Percentiles rank a stretch among this genome's conserved stretches.
Conservation (phyloP, 1,140 invertebrate genomes). For the Diploscapter pachys region DNA sequence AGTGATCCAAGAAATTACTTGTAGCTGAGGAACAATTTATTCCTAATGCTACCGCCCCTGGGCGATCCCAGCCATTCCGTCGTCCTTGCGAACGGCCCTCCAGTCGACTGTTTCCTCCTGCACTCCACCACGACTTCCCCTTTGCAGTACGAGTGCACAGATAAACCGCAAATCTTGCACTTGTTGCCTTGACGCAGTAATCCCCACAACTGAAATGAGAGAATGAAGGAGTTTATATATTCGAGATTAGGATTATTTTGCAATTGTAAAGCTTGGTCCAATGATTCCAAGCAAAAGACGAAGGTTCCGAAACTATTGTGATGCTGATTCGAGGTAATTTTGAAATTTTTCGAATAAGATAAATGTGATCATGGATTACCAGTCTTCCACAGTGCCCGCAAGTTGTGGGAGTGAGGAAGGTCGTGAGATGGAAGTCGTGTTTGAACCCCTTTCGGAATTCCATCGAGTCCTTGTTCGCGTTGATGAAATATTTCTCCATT, state of each 20-base stretch:
- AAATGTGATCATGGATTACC: constrained; percentile 51
- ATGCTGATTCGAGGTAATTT: too few relatives aligned
- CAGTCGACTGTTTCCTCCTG: constrained; percentile 16
- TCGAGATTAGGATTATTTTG: constrained; percentile 5
- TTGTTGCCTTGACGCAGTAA: constrained; percentile 68
- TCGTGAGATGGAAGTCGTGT: constrained; percentile 68
- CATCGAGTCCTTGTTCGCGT: constrained; percentile 63
- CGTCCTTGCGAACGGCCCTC: constrained; percentile 3
- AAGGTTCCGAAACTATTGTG: too few relatives aligned
- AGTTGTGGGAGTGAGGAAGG: constrained; percentile 67
- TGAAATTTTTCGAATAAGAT: too few relatives aligned
- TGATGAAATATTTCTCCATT: constrained; percentile 65
- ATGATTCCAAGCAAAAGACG: too few relatives aligned
- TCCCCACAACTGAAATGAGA: constrained; percentile 64
- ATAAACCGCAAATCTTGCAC: constrained; percentile 63
- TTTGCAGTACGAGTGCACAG: constrained; percentile 52
- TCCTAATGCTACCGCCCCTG: constrained; percentile 8
- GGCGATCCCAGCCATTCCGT: constrained; percentile 16
- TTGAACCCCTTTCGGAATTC: constrained; percentile 64
- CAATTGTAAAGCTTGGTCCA: constrained; percentile 28
- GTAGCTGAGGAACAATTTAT: constrained; percentile 11
- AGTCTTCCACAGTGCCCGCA: constrained; percentile 67
- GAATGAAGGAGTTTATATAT: neutral
- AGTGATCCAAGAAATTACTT: neutral
- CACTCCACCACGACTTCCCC: constrained; percentile 49